These are phyloP conservation scores for Mechanitis mazaeus DNA, from an alignment of 2,888 invertebrate genomes.

Conservation along the genomic window DNA sequence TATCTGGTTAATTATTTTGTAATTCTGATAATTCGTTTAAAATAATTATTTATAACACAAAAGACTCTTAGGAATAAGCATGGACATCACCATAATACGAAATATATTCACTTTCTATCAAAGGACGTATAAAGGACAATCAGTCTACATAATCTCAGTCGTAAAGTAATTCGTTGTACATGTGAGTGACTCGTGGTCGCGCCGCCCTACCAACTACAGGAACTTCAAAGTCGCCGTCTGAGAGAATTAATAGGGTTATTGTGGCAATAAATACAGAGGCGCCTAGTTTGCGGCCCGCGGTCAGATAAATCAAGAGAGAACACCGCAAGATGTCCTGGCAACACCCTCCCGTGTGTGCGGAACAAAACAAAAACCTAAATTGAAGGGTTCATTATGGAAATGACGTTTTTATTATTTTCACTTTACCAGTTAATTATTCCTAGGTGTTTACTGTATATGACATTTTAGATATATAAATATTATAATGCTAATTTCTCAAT, in stretches of 20 bases:
- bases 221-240: slow-evolving; percentile 58
- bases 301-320: slow-evolving; percentile 68
- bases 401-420: slow-evolving; percentile 7
- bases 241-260: slow-evolving; percentile 74
- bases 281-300: slow-evolving; percentile 67
- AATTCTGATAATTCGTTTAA: not conserved
- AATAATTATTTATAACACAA: not conserved
- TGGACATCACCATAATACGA: not conserved
- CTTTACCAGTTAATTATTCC: too few species aligned
- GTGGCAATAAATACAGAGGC: slow-evolving; percentile 72
- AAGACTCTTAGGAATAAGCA: not conserved
- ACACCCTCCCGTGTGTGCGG: slow-evolving; percentile 26
- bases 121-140: slow-evolving; percentile 4
- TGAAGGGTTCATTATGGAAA: slow-evolving; percentile 21
- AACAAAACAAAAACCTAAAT: slow-evolving; percentile 19
- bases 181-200: slow-evolving; percentile 29
- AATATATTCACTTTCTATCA: not conserved
- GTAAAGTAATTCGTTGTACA: slow-evolving; percentile 32
- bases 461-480: too few species aligned
- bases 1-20: not conserved
- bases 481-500: too few species aligned
- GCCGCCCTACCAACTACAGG: slow-evolving; percentile 32
- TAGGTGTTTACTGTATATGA: too few species aligned
- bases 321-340: slow-evolving; percentile 61
- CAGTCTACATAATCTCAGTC: slow-evolving; percentile 19